Evolutionary conservation across 2,888 invertebrate genomes (phyloP), one percentile per base, ranked within the genome.

Genomic region (Scaptomyza flava): DNA sequence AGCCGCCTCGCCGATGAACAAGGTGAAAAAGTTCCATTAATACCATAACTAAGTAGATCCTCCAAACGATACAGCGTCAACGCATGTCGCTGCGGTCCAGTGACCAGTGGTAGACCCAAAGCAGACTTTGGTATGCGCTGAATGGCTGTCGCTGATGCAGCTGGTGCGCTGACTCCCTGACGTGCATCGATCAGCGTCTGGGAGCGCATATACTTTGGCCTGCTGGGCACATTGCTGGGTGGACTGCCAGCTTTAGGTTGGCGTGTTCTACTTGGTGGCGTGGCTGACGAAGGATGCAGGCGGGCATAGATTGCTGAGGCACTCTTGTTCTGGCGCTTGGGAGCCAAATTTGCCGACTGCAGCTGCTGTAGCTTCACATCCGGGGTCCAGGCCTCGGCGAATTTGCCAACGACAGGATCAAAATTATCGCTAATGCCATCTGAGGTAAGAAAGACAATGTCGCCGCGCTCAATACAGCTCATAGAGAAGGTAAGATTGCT

Each of bases 371-470:
- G 73, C 72, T 90, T 90, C 0, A 89, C 90, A 58, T 92, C 91
- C 3, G 91, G 85, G 5, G 92, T 90, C 89, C 93, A 91, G 14
- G 94, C 91, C 76, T 93, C 93, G 6, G 97, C 96, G 89, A 97
- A 96, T 92, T 96, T 96, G 31, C 97, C 97, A 61, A 98, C 97
- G 33, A 97, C 97, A 0, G 97, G 97, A 92, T 98, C 97, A 85
- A 97, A 96, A 91, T 98, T 98, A 90, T 98, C 97, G 6, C 96
- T 96, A 34, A 98, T 94, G 7, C 97, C 97, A 89, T 98, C 97
- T n/a, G 96, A 96, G 1, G 97, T 97, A 14, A 98, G 93, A 91
- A 97, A 96, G 30, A 98, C 95, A 68, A 98, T 95, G 89, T 98
- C 97, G 9, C 96, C 96, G 48, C 93, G 93, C 79, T 96, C 96